A percentile compares a stretch with the other conserved stretches of the same genome.
phyloP scores from a whole-genome alignment of 2,797 vertebrate genomes.

The Sebastes dallii region DNA sequence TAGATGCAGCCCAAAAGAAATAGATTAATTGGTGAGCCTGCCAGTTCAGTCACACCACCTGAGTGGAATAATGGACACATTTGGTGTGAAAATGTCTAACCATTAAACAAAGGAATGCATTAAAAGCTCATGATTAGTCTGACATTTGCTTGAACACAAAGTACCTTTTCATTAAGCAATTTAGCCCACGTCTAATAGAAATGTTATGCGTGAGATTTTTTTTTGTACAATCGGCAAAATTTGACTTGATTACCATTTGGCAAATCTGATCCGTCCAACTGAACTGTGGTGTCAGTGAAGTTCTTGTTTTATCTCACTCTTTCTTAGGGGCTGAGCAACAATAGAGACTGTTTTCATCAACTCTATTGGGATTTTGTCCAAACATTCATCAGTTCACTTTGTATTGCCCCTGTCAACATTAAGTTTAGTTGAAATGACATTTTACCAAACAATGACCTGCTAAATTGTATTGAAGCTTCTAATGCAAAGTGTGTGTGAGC shows the following conservation, averaged over 20 bases:
- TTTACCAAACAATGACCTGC: constrained; percentile 39
- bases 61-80: constrained; percentile 60
- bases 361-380: constrained; percentile 21
- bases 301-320: neutral
- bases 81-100: constrained; percentile 55
- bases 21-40: constrained; percentile 58
- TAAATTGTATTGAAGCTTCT: constrained; percentile 39
- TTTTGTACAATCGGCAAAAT: constrained; percentile 21
- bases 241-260: constrained; percentile 34
- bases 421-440: constrained; percentile 19
- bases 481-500: constrained; percentile 20
- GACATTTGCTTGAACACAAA: constrained; percentile 33
- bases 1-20: constrained; percentile 54
- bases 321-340: neutral
- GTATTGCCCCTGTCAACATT: constrained; percentile 34
- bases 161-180: constrained; percentile 39
- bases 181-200: constrained; percentile 17
- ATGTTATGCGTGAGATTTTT: constrained; percentile 22
- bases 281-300: neutral
- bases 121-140: constrained; percentile 55
- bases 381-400: constrained; percentile 23
- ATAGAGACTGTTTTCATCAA: constrained; percentile 36
- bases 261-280: constrained; percentile 24
- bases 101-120: constrained; percentile 38
- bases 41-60: constrained; percentile 49